Percentiles rank a stretch among this genome's conserved stretches.
phyloP scores from a whole-genome alignment of 2,797 vertebrate species.

The Capromys pilorides region DNA sequence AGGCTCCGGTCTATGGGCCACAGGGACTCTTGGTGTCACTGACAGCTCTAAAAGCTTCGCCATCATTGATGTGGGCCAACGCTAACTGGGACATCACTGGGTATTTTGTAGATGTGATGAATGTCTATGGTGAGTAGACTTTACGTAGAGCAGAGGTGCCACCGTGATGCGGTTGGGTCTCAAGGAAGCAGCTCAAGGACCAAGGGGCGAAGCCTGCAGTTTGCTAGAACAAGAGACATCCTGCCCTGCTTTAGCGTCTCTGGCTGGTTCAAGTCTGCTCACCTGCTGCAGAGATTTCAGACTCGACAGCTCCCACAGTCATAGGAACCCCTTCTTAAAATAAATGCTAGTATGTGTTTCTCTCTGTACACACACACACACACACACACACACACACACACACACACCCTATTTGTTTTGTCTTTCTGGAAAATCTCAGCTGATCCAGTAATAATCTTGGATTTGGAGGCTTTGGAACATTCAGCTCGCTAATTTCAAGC shows the following conservation, averaged over 20 bases:
- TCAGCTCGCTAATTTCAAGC: slow-evolving; percentile 30
- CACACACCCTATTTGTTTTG: background rate
- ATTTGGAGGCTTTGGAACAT: slow-evolving; percentile 26
- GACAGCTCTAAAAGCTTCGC: background rate
- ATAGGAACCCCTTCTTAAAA: background rate
- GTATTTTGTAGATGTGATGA: background rate
- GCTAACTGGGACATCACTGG: background rate
- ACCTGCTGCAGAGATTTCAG: background rate
- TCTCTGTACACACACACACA: background rate
- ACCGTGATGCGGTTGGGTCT: background rate
- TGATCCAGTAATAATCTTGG: background rate
- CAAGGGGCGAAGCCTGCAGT: background rate
- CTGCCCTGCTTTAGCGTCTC: background rate
- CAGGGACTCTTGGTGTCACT: background rate
- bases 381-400: background rate
- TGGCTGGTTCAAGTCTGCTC: background rate
- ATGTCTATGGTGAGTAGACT: background rate
- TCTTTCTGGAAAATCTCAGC: background rate
- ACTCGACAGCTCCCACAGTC: background rate
- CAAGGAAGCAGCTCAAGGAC: background rate
- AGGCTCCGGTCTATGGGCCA: too few species aligned
- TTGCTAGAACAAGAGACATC: background rate
- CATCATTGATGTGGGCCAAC: background rate
- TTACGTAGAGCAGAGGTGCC: background rate
- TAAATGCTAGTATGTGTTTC: background rate